Conservation (phyloP, 1,140 invertebrate genomes). For the Hermetia illucens region DNA sequence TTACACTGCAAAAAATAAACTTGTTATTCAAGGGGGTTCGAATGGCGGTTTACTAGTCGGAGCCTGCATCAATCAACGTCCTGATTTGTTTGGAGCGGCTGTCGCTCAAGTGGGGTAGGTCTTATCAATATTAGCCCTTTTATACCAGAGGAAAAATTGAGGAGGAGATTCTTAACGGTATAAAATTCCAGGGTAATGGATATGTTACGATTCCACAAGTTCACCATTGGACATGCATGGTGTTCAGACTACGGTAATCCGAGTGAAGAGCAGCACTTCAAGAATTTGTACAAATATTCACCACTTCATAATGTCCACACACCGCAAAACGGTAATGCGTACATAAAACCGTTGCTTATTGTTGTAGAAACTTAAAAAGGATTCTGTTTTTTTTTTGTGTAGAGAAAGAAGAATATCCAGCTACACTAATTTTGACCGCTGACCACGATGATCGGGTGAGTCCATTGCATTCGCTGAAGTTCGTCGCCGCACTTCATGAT, state of each 20-base stretch:
- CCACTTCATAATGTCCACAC: slow-evolving; percentile 84
- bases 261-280: slow-evolving; percentile 76
- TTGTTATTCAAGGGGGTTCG: slow-evolving; percentile 87
- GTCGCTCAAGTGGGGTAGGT: slow-evolving; percentile 85
- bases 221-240: slow-evolving; percentile 96
- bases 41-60: slow-evolving; percentile 93
- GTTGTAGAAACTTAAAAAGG: background rate
- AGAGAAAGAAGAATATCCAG: slow-evolving; percentile 62
- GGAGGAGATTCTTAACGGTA: background rate
- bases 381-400: slow-evolving; percentile 8
- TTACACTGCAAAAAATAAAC: slow-evolving; percentile 61
- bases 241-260: slow-evolving; percentile 89
- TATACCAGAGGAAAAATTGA: background rate
- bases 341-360: slow-evolving; percentile 3
- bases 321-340: slow-evolving; percentile 38
- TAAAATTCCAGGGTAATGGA: slow-evolving; percentile 74
- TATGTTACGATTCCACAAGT: slow-evolving; percentile 95
- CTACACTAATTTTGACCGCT: slow-evolving; percentile 79
- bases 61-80: slow-evolving; percentile 86
- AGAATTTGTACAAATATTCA: slow-evolving; percentile 82
- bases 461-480: slow-evolving; percentile 90
- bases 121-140: slow-evolving; percentile 5
- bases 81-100: slow-evolving; percentile 84
- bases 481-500: slow-evolving; percentile 82
- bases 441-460: slow-evolving; percentile 98